Evolutionary conservation across 2,797 vertebrate genomes (phyloP).

Genomic region (Sebastes ruberrimus): DNA sequence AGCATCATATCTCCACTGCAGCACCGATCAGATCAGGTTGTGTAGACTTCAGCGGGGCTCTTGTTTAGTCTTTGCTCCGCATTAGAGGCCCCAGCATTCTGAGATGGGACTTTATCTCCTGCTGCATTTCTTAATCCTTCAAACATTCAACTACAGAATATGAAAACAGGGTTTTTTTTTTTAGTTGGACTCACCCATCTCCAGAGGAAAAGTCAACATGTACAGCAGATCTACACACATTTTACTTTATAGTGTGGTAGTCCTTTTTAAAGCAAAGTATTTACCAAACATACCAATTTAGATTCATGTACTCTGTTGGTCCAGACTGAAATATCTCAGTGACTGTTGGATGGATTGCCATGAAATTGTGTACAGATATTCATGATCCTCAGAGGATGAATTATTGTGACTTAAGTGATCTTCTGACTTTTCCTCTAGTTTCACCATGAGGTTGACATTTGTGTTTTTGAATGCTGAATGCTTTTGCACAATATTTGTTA

Average conservation of each 20-base stretch:
- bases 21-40: conserved; percentile 33
- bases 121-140: conserved; percentile 50
- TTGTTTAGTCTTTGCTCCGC: conserved; percentile 70
- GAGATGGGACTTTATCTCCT: conserved; percentile 58
- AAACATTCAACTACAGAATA: conserved; percentile 6
- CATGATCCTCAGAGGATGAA: neutral
- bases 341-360: neutral
- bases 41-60: conserved; percentile 17
- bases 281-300: neutral
- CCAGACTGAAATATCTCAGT: neutral
- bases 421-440: no score
- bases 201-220: neutral
- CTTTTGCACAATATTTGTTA: no score
- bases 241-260: neutral
- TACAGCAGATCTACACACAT: neutral
- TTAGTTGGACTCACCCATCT: neutral
- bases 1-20: conserved; percentile 16
- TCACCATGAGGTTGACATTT: no score
- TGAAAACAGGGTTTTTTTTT: conserved; percentile 18
- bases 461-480: no score
- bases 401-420: no score
- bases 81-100: conserved; percentile 58
- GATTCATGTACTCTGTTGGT: neutral
- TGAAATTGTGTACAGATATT: neutral
- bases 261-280: neutral